phyloP scores from a whole-genome alignment of 2,888 invertebrate species.

The Cataglyphis rosenhaueri region DNA sequence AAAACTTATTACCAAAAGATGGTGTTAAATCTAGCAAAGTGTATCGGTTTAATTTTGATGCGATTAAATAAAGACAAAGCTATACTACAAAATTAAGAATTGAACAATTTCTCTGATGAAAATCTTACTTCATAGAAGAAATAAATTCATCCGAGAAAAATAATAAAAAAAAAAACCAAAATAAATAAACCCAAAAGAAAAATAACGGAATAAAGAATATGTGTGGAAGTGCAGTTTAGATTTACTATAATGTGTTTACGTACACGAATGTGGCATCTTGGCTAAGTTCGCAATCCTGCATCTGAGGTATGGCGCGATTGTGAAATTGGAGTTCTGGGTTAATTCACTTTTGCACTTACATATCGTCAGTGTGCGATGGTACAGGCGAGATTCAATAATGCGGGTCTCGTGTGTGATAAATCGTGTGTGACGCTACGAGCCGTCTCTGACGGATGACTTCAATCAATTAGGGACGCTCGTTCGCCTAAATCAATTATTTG shows the following conservation, averaged over 20 bases:
- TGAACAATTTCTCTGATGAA: background rate
- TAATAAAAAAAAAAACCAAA: background rate
- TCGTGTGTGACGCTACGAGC: constrained; percentile 43
- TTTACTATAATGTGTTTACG: background rate
- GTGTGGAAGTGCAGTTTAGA: background rate
- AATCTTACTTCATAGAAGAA: background rate
- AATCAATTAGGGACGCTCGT: constrained; percentile 72
- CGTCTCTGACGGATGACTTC: constrained; percentile 62
- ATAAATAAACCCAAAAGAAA: background rate
- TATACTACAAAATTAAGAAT: background rate
- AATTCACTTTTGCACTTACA: constrained; percentile 46
- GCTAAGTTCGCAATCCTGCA: background rate
- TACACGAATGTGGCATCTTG: background rate
- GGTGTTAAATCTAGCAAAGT: background rate
- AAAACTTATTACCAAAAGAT: background rate
- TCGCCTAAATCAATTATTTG: constrained; percentile 68
- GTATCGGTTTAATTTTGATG: background rate
- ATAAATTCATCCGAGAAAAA: background rate
- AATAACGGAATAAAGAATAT: background rate
- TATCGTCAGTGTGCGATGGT: constrained; percentile 38
- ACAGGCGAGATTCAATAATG: constrained; percentile 44
- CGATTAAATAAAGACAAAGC: background rate
- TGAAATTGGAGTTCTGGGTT: constrained; percentile 45
- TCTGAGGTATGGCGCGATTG: background rate
- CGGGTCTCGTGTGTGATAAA: constrained; percentile 48